phyloP scores from a whole-genome alignment of 2,113 vertebrate species.

The Sander lucioperca region DNA sequence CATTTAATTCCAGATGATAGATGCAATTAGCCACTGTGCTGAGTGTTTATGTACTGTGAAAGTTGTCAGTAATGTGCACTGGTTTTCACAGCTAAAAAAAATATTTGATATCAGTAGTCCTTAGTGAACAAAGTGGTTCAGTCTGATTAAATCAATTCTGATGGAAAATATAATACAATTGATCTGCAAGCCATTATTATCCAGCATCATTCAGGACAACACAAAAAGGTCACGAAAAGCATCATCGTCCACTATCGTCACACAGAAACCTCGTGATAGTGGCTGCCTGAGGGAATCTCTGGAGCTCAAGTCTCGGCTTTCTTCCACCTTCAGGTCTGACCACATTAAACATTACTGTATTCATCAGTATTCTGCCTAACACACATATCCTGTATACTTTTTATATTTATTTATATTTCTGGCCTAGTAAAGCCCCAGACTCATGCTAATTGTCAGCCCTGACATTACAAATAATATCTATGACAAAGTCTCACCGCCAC shows the following conservation, averaged over 20 bases:
- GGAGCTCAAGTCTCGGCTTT: neutral
- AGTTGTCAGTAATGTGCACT: neutral
- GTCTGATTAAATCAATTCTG: neutral
- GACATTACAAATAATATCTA: too few species aligned
- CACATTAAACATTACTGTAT: neutral
- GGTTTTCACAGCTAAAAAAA: neutral
- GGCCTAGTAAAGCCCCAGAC: neutral
- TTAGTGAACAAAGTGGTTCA: neutral
- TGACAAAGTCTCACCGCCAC: neutral
- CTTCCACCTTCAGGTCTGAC: neutral
- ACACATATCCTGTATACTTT: neutral
- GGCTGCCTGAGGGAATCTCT: neutral
- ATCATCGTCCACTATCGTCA: neutral
- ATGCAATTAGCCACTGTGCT: neutral
- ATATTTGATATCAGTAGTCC: neutral
- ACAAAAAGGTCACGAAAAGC: neutral
- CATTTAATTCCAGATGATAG: neutral
- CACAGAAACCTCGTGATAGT: neutral
- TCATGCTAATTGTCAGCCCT: neutral
- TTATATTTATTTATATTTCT: neutral
- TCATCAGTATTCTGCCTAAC: neutral
- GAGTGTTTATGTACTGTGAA: neutral
- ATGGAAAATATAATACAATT: neutral
- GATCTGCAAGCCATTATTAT: neutral
- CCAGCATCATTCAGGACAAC: neutral